Percentiles rank a stretch among this genome's conserved stretches.
phyloP scores from a whole-genome alignment of 2,113 vertebrate genomes.

The Prolemur simus region DNA sequence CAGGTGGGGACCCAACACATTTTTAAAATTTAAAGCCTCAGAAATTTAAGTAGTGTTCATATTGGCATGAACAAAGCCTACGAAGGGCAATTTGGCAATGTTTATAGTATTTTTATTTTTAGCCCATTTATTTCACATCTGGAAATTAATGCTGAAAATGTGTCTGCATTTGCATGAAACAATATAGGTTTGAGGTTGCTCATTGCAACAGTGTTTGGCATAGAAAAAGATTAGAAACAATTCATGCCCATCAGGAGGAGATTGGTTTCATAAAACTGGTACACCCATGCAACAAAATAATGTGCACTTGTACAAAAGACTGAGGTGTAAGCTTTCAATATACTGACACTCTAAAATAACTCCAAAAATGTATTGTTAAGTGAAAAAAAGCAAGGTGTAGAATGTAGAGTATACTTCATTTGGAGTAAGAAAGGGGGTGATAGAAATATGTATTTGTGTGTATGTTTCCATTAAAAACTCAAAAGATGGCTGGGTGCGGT shows the following conservation, averaged over 20 bases:
- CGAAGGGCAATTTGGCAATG: neutral
- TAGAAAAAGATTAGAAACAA: neutral
- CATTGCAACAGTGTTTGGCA: neutral
- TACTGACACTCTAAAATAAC: neutral
- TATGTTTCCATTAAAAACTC: neutral
- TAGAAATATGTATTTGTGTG: neutral
- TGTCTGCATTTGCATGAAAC: neutral
- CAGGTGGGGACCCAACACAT: neutral
- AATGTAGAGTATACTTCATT: neutral
- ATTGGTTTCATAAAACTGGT: neutral
- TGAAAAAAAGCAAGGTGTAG: neutral
- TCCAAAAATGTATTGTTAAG: neutral
- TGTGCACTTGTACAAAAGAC: neutral
- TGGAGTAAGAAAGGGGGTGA: neutral
- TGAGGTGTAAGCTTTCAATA: neutral
- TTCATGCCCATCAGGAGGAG: neutral
- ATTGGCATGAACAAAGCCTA: neutral
- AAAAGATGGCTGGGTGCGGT: too few species aligned
- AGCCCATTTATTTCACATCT: neutral
- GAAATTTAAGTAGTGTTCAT: neutral
- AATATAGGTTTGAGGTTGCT: neutral
- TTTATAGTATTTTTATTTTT: constrained; percentile 28
- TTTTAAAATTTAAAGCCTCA: neutral
- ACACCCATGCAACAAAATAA: neutral
- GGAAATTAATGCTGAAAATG: neutral